Percentiles rank a stretch among this genome's conserved stretches.
Conservation (phyloP, 2,888 invertebrate genomes). For the Chirona hameri region DNA sequence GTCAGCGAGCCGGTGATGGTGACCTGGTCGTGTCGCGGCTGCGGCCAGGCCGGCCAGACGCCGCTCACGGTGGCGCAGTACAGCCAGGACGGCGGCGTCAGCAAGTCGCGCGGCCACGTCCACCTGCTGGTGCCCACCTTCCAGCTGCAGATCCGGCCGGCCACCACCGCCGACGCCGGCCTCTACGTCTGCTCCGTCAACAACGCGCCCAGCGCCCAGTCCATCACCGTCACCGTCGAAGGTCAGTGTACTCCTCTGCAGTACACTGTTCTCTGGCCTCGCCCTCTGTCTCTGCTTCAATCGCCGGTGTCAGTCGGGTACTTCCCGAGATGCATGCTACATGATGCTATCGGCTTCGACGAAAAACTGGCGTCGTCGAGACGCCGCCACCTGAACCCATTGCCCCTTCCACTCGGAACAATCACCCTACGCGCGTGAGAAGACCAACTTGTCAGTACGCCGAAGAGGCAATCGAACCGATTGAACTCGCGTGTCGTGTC, state of each 20-base stretch:
- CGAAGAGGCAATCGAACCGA: too few relatives aligned
- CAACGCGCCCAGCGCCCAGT: constrained; percentile 6
- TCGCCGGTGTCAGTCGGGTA: too few relatives aligned
- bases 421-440: too few relatives aligned
- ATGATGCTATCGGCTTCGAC: too few relatives aligned
- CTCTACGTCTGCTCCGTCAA: constrained; percentile 8
- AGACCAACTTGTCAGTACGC: too few relatives aligned
- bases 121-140: background rate
- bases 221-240: background rate
- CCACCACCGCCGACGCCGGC: background rate
- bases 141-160: background rate
- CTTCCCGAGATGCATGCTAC: too few relatives aligned
- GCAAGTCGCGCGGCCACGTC: background rate
- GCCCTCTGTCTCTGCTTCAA: too few relatives aligned
- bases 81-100: background rate
- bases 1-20: background rate
- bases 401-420: too few relatives aligned
- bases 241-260: background rate
- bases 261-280: too few relatives aligned
- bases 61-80: background rate
- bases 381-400: too few relatives aligned
- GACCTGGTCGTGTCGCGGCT: constrained; percentile 28
- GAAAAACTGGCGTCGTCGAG: too few relatives aligned
- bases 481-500: background rate
- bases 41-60: background rate